Evolutionary conservation across 2,888 invertebrate species (phyloP), one percentile per base, ranked within the genome.

Genomic region (Bombylius major): DNA sequence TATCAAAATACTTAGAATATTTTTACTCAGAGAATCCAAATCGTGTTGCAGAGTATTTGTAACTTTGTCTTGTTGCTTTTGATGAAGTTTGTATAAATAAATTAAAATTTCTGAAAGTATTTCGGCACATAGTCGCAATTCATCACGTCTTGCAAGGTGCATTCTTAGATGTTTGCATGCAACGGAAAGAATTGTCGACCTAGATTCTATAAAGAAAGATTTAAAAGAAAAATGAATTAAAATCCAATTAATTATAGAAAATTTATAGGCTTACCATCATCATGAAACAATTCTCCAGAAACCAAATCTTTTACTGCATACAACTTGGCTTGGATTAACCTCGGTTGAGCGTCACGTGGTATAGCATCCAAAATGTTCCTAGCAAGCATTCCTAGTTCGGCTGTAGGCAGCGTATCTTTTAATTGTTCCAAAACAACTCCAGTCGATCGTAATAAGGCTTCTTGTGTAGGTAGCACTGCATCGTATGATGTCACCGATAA

Each of bases 341-440:
- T 80, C 13, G 87, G 82, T 2, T 81, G 77, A 14, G 74, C 75
- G 60, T 71, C 71, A 6, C 70, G 62, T 1, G 77, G 75, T 50
- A 83, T 77, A 42, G 89, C 81, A 69, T 90, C 89, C 58, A 94
- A 73, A 79, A 92, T 84, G n/a, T 84, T 81, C 0, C 80, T 77
- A 0, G 91, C 86, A 23, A 93, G 75, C 64, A 87, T 86, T 4
- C 90, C 87, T 8, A 89, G 79, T 66, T 94, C 92, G 9, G 83
- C 78, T 0, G 86, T 80, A 0, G 88, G 84, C 4, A 89, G 67
- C 0, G 87, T 87, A 13, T 81, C 80, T 5, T 81, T 81, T 3
- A 95, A 79, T 65, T 93, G 90, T 60, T 87, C 87, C 66, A 90
- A 87, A 1, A 91, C 89, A 39, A 87, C 84, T 36, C 89, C 86